Evolutionary conservation across 1,140 invertebrate species (phyloP).

Genomic region (Saxidomus purpurata): DNA sequence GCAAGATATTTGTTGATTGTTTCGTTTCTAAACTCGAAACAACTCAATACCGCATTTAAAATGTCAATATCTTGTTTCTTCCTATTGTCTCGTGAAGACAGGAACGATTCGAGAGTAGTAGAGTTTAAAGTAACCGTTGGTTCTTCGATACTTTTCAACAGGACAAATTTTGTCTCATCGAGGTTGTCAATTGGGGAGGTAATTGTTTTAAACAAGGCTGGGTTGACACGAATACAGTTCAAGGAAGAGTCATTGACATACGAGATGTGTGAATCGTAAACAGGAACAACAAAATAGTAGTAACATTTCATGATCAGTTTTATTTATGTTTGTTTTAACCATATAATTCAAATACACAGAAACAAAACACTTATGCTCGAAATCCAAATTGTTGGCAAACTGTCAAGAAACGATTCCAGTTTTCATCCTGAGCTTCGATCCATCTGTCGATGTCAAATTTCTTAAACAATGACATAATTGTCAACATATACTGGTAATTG

Average conservation of each 20-base stretch:
- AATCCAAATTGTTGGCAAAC: no score
- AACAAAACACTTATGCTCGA: no score
- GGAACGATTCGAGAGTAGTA: not conserved
- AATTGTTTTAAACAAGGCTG: not conserved
- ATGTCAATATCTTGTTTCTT: not conserved
- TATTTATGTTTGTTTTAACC: no score
- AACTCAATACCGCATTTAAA: not conserved
- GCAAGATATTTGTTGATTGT: not conserved
- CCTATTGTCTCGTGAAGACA: not conserved
- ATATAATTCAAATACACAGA: no score
- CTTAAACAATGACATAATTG: no score
- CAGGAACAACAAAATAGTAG: not conserved
- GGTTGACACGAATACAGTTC: not conserved
- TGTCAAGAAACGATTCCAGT: no score
- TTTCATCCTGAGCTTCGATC: no score
- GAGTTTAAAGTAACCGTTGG: not conserved
- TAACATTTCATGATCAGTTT: not conserved
- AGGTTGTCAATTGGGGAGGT: not conserved
- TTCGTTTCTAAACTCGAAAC: not conserved
- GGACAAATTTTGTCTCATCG: not conserved
- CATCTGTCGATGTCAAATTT: no score
- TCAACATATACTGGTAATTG: no score
- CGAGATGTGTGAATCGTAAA: not conserved
- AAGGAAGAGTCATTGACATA: not conserved
- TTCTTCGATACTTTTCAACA: not conserved